These are phyloP conservation scores for Fabriciana adippe DNA, from an alignment of 2,888 invertebrate species.

Conservation along the genomic window DNA sequence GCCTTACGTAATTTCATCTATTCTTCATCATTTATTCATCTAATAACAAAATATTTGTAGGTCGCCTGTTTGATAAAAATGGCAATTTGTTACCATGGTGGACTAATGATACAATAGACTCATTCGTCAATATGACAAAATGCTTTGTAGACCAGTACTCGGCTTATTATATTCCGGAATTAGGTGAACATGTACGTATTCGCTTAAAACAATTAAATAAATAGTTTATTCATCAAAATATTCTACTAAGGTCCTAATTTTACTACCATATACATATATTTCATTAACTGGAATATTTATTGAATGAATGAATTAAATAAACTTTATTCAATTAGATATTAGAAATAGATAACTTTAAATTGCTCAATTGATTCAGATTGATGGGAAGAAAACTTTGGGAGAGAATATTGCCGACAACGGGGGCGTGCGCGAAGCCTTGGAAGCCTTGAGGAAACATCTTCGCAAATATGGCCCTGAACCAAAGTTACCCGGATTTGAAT, in stretches of 20 bases:
- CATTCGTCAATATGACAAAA: slow-evolving; percentile 88
- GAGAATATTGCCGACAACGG: slow-evolving; percentile 94
- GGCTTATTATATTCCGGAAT: slow-evolving; percentile 84
- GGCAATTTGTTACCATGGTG: slow-evolving; percentile 96
- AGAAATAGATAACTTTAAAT: neutral
- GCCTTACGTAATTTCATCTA: too few relatives aligned
- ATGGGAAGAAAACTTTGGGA: slow-evolving; percentile 88
- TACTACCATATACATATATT: too few relatives aligned
- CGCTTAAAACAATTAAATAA: slow-evolving; percentile 1
- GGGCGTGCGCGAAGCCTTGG: slow-evolving; percentile 87
- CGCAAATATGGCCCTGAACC: slow-evolving; percentile 81
- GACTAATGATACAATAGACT: slow-evolving; percentile 88
- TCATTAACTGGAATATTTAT: neutral
- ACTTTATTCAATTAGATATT: neutral
- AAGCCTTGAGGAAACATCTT: slow-evolving; percentile 85
- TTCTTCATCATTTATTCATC: too few relatives aligned
- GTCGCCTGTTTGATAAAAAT: slow-evolving; percentile 91
- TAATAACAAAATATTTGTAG: slow-evolving; percentile 55
- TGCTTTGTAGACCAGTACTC: slow-evolving; percentile 95
- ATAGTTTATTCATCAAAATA: too few relatives aligned
- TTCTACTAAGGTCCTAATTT: too few relatives aligned
- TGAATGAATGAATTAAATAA: neutral
- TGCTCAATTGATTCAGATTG: slow-evolving; percentile 74
- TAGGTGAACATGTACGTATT: slow-evolving; percentile 83
- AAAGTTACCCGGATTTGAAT: slow-evolving; percentile 88